Conservation (phyloP, 1,140 invertebrate genomes). For the Atta cephalotes region DNA sequence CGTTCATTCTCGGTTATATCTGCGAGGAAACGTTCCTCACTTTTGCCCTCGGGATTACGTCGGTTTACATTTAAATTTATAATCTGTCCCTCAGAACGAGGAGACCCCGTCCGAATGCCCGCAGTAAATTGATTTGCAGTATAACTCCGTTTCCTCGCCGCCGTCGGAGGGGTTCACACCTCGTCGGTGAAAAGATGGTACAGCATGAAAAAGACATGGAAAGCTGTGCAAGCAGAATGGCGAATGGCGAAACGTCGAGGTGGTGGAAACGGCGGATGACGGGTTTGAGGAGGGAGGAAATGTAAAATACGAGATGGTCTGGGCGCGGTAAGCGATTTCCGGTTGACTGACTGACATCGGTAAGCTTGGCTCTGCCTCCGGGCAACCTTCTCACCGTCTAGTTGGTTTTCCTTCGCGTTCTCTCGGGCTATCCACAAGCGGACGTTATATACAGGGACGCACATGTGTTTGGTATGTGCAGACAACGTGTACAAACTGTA, state of each 20-base stretch:
- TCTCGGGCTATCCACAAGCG: slow-evolving; percentile 24
- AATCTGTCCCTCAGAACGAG: slow-evolving; percentile 65
- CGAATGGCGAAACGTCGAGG: slow-evolving; percentile 46
- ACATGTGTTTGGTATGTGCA: background rate
- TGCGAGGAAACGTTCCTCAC: slow-evolving; percentile 13
- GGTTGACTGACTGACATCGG: slow-evolving; percentile 81
- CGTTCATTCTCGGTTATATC: slow-evolving; percentile 3
- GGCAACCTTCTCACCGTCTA: slow-evolving; percentile 65
- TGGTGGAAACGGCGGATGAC: slow-evolving; percentile 12
- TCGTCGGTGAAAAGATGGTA: background rate
- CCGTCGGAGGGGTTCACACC: slow-evolving; percentile 45
- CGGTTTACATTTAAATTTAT: slow-evolving; percentile 83
- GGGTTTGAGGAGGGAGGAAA: slow-evolving; percentile 61
- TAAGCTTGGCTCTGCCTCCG: slow-evolving; percentile 68
- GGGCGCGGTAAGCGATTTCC: slow-evolving; percentile 81
- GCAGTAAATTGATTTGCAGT: slow-evolving; percentile 80
- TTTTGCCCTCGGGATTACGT: slow-evolving; percentile 30
- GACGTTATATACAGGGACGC: background rate
- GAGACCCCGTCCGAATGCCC: slow-evolving; percentile 67
- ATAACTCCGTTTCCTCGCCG: slow-evolving; percentile 54
- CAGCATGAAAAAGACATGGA: slow-evolving; percentile 28
- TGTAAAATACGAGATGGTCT: slow-evolving; percentile 78
- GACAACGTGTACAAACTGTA: slow-evolving; percentile 17
- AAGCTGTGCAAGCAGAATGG: slow-evolving; percentile 46
- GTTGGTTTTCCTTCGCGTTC: slow-evolving; percentile 53